phyloP scores from a whole-genome alignment of 2,113 vertebrate genomes.

The Rhizomys pruinosus region DNA sequence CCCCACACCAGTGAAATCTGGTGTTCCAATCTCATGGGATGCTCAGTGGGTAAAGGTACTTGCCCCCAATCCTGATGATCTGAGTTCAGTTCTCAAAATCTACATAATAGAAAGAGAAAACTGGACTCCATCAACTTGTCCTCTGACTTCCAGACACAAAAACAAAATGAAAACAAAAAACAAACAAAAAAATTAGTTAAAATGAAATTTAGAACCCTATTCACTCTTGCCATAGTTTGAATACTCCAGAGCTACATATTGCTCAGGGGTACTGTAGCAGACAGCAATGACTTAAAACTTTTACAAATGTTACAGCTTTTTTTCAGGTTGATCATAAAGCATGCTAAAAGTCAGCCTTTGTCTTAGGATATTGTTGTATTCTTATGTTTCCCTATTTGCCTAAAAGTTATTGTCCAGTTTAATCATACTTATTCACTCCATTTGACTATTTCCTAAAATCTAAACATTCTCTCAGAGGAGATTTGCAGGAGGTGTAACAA shows the following conservation, averaged over 20 bases:
- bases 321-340: conserved; percentile 41
- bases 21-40: too few species aligned
- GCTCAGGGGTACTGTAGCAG: background rate
- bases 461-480: conserved; percentile 43
- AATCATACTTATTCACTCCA: conserved; percentile 51
- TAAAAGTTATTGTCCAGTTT: conserved; percentile 48
- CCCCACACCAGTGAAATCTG: too few species aligned
- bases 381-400: conserved; percentile 32
- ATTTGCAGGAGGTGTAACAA: background rate
- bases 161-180: too few species aligned
- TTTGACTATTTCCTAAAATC: conserved; percentile 61
- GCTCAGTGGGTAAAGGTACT: too few species aligned
- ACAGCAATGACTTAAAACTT: conserved; percentile 25
- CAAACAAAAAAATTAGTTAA: too few species aligned
- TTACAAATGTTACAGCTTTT: background rate
- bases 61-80: too few species aligned
- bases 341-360: background rate
- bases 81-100: too few species aligned
- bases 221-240: conserved; percentile 38
- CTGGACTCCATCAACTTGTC: too few species aligned
- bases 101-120: too few species aligned
- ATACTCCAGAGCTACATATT: background rate
- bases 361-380: background rate
- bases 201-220: background rate
- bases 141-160: too few species aligned